Conservation (phyloP, 2,888 invertebrate species). For the Microctonus aethiopoides region DNA sequence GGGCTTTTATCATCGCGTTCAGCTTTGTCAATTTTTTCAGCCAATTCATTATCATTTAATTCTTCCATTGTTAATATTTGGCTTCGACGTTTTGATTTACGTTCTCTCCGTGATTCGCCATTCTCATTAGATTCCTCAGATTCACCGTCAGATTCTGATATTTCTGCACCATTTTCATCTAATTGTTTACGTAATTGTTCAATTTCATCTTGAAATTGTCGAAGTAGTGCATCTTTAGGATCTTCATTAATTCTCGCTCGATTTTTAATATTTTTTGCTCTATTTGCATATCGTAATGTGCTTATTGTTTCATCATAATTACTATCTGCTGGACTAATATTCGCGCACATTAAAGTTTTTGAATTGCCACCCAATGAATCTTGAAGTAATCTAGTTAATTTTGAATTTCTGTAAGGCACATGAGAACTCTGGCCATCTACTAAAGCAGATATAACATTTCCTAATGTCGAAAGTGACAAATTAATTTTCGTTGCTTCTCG, state of each 20-base stretch:
- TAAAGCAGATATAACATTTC: conserved; percentile 97
- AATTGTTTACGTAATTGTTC: conserved; percentile 89
- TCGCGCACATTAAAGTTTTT: conserved; percentile 96
- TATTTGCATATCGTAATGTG: conserved; percentile 94
- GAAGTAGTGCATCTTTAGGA: conserved; percentile 94
- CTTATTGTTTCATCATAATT: conserved; percentile 98
- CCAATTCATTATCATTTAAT: conserved; percentile 69
- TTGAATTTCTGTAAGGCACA: conserved; percentile 98
- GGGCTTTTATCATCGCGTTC: conserved; percentile 71
- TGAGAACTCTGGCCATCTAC: conserved; percentile 98
- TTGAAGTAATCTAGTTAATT: conserved; percentile 92
- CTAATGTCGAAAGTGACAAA: conserved; percentile 94
- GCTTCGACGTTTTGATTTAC: conserved; percentile 63
- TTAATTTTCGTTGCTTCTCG: conserved; percentile 99
- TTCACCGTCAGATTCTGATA: conserved; percentile 63
- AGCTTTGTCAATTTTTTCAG: conserved; percentile 68
- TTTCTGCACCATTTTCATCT: conserved; percentile 72
- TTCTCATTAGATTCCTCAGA: conserved; percentile 60
- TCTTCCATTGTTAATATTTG: conserved; percentile 69
- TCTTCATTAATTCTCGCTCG: conserved; percentile 96
- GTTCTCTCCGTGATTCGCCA: conserved; percentile 55
- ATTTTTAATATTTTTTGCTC: conserved; percentile 98
- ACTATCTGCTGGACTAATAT: conserved; percentile 94
- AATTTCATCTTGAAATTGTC: conserved; percentile 97
- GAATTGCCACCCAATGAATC: conserved; percentile 98